A percentile compares a stretch with the other conserved stretches of the same genome.
These are phyloP conservation scores for Acanthacorydalis orientalis DNA, from an alignment of 2,888 invertebrate species.

Conservation along the genomic window DNA sequence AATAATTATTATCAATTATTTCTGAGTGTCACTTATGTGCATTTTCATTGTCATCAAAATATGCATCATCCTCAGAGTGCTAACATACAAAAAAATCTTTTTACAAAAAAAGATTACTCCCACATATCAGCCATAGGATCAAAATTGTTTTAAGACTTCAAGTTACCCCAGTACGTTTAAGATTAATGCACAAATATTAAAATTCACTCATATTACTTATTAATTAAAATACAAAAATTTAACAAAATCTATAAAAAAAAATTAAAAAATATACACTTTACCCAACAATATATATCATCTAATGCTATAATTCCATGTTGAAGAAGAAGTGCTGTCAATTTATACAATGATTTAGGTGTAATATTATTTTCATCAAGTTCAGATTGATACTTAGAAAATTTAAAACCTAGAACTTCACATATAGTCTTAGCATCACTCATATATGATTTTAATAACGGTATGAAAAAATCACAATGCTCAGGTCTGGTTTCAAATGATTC, in stretches of 20 bases:
- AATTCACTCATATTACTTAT: too few species aligned
- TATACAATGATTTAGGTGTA: slow-evolving; percentile 73
- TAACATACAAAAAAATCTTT: too few species aligned
- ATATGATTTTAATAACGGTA: slow-evolving; percentile 72
- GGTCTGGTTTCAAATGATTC: slow-evolving; percentile 90
- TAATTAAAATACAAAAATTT: not conserved
- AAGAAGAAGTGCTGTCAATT: slow-evolving; percentile 75
- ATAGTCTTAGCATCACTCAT: slow-evolving; percentile 78
- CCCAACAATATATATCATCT: slow-evolving; percentile 83
- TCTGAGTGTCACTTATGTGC: too few species aligned
- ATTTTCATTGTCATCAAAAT: too few species aligned
- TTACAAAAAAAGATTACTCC: too few species aligned
- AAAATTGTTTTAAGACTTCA: too few species aligned
- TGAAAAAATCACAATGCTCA: slow-evolving; percentile 62
- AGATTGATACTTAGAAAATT: slow-evolving; percentile 55
- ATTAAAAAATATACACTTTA: slow-evolving; percentile 26
- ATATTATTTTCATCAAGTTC: slow-evolving; percentile 36
- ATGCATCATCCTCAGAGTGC: too few species aligned
- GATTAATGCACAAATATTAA: too few species aligned
- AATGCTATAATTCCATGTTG: slow-evolving; percentile 74
- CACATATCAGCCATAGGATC: too few species aligned
- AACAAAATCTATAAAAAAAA: slow-evolving; percentile 3
- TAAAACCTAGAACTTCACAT: slow-evolving; percentile 89
- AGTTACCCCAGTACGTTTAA: too few species aligned
- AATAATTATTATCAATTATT: too few species aligned